Percentiles rank a stretch among this genome's conserved stretches.
phyloP scores from a whole-genome alignment of 2,888 invertebrate genomes.

The Andrena haemorrhoa region DNA sequence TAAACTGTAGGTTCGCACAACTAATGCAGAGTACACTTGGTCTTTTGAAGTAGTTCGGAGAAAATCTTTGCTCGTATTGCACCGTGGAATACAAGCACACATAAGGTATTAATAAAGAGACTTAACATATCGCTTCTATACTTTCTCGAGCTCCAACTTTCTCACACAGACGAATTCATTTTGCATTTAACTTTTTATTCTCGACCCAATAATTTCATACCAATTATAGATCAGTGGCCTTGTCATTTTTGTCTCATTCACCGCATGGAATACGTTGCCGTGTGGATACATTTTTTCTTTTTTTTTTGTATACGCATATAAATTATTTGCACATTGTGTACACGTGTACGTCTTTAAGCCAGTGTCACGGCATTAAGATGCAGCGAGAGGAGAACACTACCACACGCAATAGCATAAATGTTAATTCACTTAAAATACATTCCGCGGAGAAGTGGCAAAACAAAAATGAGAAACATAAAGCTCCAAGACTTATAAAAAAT shows the following conservation, averaged over 20 bases:
- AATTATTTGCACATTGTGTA: conserved; percentile 13
- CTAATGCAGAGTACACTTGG: conserved; percentile 16
- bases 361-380: conserved; percentile 59
- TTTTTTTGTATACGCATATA: conserved; percentile 64
- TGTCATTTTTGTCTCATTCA: conserved; percentile 31
- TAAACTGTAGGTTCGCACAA: conserved; percentile 52
- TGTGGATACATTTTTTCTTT: conserved; percentile 80
- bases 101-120: conserved; percentile 4
- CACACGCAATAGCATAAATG: conserved; percentile 56
- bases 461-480: conserved; percentile 44
- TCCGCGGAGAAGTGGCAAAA: conserved; percentile 24
- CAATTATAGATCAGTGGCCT: conserved; percentile 45
- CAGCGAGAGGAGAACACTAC: conserved; percentile 53
- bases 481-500: conserved; percentile 35
- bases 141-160: neutral
- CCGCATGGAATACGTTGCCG: conserved; percentile 67
- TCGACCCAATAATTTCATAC: conserved; percentile 16
- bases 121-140: conserved; percentile 21
- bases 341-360: conserved; percentile 38
- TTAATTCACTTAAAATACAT: conserved; percentile 45
- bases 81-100: conserved; percentile 10
- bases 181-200: conserved; percentile 24
- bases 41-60: neutral
- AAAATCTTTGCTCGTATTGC: conserved; percentile 11
- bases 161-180: conserved; percentile 19